Percentiles rank a stretch among this genome's conserved stretches.
Evolutionary conservation across 1,140 invertebrate genomes (phyloP).

Genomic region (Galleria mellonella): DNA sequence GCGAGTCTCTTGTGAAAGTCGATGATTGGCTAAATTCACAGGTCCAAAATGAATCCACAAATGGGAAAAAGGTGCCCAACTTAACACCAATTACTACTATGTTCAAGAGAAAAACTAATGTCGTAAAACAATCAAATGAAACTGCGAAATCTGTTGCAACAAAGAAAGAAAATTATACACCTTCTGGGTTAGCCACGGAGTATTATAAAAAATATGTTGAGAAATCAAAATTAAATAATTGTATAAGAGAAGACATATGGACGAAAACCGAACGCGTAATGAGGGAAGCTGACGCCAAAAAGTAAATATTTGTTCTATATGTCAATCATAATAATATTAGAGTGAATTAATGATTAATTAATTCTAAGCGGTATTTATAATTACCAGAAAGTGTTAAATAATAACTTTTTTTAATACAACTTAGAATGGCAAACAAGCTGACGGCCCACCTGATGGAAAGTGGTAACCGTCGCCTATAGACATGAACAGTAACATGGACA

Average conservation of each 20-base stretch:
- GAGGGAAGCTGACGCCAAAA: conserved; percentile 32
- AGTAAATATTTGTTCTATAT: conserved; percentile 8
- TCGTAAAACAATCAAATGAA: conserved; percentile 4
- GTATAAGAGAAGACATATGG: conserved; percentile 31
- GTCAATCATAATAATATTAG: not conserved
- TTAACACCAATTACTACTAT: not conserved
- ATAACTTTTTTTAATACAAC: no score
- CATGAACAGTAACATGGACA: no score
- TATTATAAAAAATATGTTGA: conserved; percentile 37
- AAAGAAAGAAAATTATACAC: conserved; percentile 17
- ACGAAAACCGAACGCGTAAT: conserved; percentile 22
- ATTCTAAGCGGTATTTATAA: no score
- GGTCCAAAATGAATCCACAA: not conserved
- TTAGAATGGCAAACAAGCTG: no score
- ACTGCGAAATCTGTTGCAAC: not conserved
- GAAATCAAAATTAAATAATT: conserved; percentile 14
- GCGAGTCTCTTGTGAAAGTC: conserved; percentile 8
- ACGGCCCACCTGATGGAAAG: no score
- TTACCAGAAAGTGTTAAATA: no score
- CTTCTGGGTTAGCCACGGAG: conserved; percentile 25
- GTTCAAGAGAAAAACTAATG: conserved; percentile 17
- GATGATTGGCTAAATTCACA: conserved; percentile 2
- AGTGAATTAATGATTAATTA: no score
- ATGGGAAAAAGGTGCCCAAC: not conserved
- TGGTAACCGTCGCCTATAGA: no score